Evolutionary conservation across 2,797 vertebrate genomes (phyloP), one percentile per base, ranked within the genome.

Genomic region (Echeneis naucrates): DNA sequence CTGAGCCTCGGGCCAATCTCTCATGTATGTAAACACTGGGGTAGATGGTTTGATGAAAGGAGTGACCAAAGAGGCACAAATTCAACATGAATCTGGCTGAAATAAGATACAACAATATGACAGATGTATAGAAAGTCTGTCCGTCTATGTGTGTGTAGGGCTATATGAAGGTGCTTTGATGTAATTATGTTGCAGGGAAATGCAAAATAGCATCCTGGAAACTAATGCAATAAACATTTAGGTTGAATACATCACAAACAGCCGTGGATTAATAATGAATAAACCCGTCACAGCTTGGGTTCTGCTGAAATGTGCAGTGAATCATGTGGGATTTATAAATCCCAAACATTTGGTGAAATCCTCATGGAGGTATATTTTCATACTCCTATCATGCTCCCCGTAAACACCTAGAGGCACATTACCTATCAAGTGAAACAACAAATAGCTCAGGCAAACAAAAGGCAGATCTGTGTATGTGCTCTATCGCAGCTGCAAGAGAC

Each of bases 21-120:
- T 32, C 17, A 55, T 75, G 83, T 81, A 77, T 75, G 88, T 92
- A 91, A 92, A 93, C 88, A 91, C 68, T 82, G 82, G 86, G 88
- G 86, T 81, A 85, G 84, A 86, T 72, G 68, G 71, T 80, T 67
- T 85, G 78, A 83, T 80, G 75, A 85, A 86, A 88, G 72, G 67
- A 84, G 54, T 80, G 72, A 80, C 75, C 42, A 45, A 47, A 83
- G 60, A 87, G 76, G 53, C 72, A 72, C 59, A 81, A 69, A 85
- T 86, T 76, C 75, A 84, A 91, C 79, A 67, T 79, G 77, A 85
- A 77, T 85, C 75, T 65, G 81, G 58, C 52, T 82, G 84, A 87
- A 92, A 88, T 71, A 69, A 69, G 72, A 88, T 61, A 69, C 66
- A 51, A n/a, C n/a, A 21, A 74, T 50, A 44, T 51, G 70, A 60